Evolutionary conservation across 1,140 invertebrate genomes (phyloP).

Genomic region (Drosophila tropicalis): DNA sequence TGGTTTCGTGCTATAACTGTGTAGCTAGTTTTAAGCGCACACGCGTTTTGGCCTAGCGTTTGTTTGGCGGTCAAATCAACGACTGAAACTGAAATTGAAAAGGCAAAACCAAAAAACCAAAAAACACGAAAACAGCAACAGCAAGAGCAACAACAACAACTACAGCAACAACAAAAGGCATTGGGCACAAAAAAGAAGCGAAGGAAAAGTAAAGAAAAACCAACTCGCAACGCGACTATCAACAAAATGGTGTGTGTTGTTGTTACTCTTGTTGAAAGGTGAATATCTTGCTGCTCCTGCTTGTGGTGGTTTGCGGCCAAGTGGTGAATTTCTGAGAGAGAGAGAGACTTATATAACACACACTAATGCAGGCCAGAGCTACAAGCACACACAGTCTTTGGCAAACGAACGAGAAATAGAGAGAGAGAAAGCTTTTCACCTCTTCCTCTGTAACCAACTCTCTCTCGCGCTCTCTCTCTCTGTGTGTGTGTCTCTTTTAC

Average conservation of each 20-base stretch:
- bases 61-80: constrained; percentile 79
- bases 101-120: constrained; percentile 12
- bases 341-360: constrained; percentile 72
- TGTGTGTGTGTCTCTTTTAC: not conserved
- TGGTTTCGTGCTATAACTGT: constrained; percentile 7
- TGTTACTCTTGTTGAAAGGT: not conserved
- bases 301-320: constrained; percentile 20
- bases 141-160: not conserved
- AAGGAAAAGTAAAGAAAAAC: constrained; percentile 5
- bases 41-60: constrained; percentile 65
- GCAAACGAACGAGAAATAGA: not conserved
- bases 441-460: constrained; percentile 1
- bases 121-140: not conserved
- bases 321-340: constrained; percentile 16
- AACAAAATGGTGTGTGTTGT: constrained; percentile 46
- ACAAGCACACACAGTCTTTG: constrained; percentile 13
- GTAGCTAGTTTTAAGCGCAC: constrained; percentile 22
- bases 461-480: not conserved
- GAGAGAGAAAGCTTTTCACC: constrained; percentile 44
- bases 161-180: not conserved
- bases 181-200: not conserved
- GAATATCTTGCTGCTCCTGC: constrained; percentile 11
- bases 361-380: constrained; percentile 49
- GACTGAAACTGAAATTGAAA: constrained; percentile 58
- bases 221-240: constrained; percentile 26